These are phyloP conservation scores for Notamacropus eugenii DNA, from an alignment of 2,797 vertebrate genomes.

Conservation along the genomic window DNA sequence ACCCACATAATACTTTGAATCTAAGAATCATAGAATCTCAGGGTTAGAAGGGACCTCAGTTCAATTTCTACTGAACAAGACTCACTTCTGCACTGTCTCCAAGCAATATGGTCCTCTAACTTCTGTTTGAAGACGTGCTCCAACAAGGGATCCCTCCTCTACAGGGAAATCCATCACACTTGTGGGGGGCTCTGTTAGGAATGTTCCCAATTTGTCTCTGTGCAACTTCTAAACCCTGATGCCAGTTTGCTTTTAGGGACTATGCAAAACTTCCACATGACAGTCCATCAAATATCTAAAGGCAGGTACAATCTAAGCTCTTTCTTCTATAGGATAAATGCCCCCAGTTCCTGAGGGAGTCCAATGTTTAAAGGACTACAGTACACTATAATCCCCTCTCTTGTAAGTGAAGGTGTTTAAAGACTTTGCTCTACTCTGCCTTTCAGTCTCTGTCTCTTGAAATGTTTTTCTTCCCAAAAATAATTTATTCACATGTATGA, in stretches of 20 bases:
- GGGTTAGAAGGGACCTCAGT: neutral
- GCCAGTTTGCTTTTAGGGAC: neutral
- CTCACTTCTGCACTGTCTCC: neutral
- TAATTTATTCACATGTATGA: neutral
- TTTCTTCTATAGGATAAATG: neutral
- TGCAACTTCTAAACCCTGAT: neutral
- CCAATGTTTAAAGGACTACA: neutral
- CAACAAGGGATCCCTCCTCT: neutral
- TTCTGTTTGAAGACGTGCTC: neutral
- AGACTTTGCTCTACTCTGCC: conserved; percentile 31
- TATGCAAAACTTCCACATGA: neutral
- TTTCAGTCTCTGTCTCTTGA: neutral
- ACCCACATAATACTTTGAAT: neutral
- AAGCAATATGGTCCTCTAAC: neutral
- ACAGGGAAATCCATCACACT: neutral
- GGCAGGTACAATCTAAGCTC: neutral
- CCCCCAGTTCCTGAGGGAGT: neutral
- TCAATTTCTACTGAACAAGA: neutral
- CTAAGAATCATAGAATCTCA: neutral
- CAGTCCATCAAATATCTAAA: neutral
- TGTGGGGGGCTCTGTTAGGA: neutral
- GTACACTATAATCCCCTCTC: neutral
- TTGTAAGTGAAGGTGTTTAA: conserved; percentile 27
- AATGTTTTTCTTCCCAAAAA: neutral
- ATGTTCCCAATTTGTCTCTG: neutral